Base-by-base conservation (phyloP, 1,140 invertebrate genomes). In the Maconellicoccus hirsutus region DNA sequence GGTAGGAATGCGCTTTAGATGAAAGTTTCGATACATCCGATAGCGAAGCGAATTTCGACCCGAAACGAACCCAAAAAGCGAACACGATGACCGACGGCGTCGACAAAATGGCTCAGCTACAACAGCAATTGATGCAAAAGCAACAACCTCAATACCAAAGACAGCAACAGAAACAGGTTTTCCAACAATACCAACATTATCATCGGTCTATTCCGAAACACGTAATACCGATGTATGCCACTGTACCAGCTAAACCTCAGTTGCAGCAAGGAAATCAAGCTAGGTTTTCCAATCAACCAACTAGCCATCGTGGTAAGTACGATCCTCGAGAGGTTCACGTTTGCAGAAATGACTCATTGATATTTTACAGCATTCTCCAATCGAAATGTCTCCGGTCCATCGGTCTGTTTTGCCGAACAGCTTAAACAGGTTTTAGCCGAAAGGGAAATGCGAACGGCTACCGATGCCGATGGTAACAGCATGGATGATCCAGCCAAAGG, bases 341-440 rank as follows among this genome's bases (percentile, higher is more conserved):
- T n/a, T n/a, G n/a, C n/a, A n/a, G n/a, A n/a, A n/a, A n/a, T n/a
- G n/a, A n/a, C n/a, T n/a, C n/a, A n/a, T n/a, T n/a, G n/a, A n/a
- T n/a, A n/a, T 7, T 70, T 27, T 21, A 26, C 33, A 38, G 26
- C 59, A 70, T 59, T 72, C 73, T 16, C 69, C 0, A 69, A n/a
- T 0, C 33, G 27, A 59, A n/a, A 23, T 61, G 59, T 70, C 71
- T 70, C 71, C 79, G 86, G 86, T 75, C 86, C 88, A 63, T 84
- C 88, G 16, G 82, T 87, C 74, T 90, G 87, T 61, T 81, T 92
- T 70, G 89, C 89, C 0, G 90, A 92, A 78, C 90, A 93, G 77
- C 81, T 92, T 72, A 91, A 91, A 81, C 89, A 90, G 78, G 89
- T 91, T 75, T 78, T 90, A 74, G 86, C 88, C 59, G 89, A 90